Evolutionary conservation across 2,888 invertebrate species (phyloP).

Genomic region (Leptinotarsa rubiginosa): DNA sequence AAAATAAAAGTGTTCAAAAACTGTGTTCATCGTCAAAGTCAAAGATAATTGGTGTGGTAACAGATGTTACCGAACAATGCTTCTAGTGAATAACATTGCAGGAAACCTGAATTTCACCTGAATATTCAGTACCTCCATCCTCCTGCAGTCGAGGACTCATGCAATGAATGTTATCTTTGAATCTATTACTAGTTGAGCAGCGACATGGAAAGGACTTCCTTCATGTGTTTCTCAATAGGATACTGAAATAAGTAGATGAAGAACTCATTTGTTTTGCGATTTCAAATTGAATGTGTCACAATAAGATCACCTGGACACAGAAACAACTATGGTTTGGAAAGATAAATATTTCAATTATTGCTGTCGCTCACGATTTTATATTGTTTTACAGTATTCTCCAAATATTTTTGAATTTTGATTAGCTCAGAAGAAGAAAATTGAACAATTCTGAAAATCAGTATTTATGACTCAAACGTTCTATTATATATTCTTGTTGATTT

Average conservation of each 20-base stretch:
- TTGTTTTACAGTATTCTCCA: no score
- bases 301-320: no score
- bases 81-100: conserved; percentile 1
- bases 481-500: no score
- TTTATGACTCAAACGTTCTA: no score
- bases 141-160: conserved; percentile 18
- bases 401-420: no score
- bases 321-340: no score
- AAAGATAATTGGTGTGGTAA: neutral
- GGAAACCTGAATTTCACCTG: conserved; percentile 11
- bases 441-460: no score
- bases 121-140: conserved; percentile 12
- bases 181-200: conserved; percentile 48
- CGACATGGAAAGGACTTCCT: conserved; percentile 46
- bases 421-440: no score
- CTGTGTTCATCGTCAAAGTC: neutral
- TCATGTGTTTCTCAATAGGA: conserved; percentile 11
- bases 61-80: conserved; percentile 7
- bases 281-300: neutral
- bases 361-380: no score
- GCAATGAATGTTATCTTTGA: conserved; percentile 47
- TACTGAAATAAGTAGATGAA: neutral
- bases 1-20: no score
- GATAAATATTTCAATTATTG: no score
- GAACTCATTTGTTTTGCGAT: neutral